Evolutionary conservation across 1,140 invertebrate genomes (phyloP), one percentile per base, ranked within the genome.

Genomic region (Musca domestica): DNA sequence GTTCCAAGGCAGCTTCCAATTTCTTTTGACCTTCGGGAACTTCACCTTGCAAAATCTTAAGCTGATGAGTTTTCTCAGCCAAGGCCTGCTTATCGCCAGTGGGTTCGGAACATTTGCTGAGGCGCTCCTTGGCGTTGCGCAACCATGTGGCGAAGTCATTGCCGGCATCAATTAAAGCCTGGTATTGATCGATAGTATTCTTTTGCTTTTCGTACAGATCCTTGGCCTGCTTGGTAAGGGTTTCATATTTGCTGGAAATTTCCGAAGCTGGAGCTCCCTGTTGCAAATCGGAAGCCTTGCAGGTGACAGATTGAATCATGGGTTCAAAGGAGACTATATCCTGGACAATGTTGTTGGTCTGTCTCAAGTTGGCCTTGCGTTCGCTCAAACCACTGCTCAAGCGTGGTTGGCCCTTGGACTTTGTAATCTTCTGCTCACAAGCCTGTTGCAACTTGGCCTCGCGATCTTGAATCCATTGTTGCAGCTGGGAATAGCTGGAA

Each of bases 251-350:
- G 52, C 87, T 90, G 0, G 92, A 92, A 27, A 96, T 96, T 82
- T 95, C 94, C 3, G 92, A 91, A 10, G 92, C 91, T 6, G 92
- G 93, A 56, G 89, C 90, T 61, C 90, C 92, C 83, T 94, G 93
- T 83, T 90, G 90, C 65, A 95, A 83, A 83, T 95, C 93, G 73
- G 93, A 94, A 65, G 94, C 94, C 85, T 95, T 96, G 34, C 90
- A 92, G 49, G 93, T 91, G 14, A 96, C 93, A 34, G 93, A 95
- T 78, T 95, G 93, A 72, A 96, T 96, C 92, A 96, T 95, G 4
- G 95, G 95, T 81, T 96, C 94, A 83, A 96, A 95, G 17, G 93
- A 94, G 65, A 95, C 94, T 74, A 96, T 95, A 82, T 96, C 94
- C 83, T 95, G 93, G 17, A 96, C 93, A 76, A 96, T 95, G 81